These are phyloP conservation scores for Microplitis demolitor DNA, from an alignment of 1,140 invertebrate species.

Conservation along the genomic window DNA sequence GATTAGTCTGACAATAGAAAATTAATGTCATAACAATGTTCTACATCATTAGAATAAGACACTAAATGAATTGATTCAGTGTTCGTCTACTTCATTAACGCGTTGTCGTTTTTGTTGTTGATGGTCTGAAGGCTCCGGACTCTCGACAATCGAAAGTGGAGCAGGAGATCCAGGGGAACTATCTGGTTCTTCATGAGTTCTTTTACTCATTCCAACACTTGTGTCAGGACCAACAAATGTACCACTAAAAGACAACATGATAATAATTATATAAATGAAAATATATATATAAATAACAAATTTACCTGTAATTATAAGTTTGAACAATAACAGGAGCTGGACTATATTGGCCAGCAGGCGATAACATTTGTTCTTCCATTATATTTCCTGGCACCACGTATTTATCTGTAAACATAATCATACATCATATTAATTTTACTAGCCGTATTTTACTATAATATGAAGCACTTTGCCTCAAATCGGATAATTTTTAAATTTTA, in stretches of 20 bases:
- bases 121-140: slow-evolving; percentile 55
- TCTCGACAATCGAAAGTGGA: slow-evolving; percentile 58
- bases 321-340: slow-evolving; percentile 64
- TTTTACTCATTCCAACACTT: slow-evolving; percentile 51
- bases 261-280: neutral
- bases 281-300: neutral
- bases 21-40: slow-evolving; percentile 52
- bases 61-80: slow-evolving; percentile 47
- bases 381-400: slow-evolving; percentile 59
- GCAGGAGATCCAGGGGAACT: slow-evolving; percentile 58
- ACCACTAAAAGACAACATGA: slow-evolving; percentile 43
- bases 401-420: slow-evolving; percentile 48
- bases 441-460: too few relatives aligned
- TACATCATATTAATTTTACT: neutral
- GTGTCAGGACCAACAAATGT: slow-evolving; percentile 57
- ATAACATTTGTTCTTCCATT: slow-evolving; percentile 59
- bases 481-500: too few relatives aligned
- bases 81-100: slow-evolving; percentile 56
- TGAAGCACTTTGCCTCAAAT: too few relatives aligned
- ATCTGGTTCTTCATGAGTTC: slow-evolving; percentile 54
- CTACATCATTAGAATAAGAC: slow-evolving; percentile 52
- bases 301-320: slow-evolving; percentile 62
- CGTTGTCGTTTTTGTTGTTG: slow-evolving; percentile 57
- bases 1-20: slow-evolving; percentile 38
- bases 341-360: slow-evolving; percentile 60